Evolutionary conservation across 2,797 vertebrate species (phyloP).

Genomic region (Emydoidea blandingii): DNA sequence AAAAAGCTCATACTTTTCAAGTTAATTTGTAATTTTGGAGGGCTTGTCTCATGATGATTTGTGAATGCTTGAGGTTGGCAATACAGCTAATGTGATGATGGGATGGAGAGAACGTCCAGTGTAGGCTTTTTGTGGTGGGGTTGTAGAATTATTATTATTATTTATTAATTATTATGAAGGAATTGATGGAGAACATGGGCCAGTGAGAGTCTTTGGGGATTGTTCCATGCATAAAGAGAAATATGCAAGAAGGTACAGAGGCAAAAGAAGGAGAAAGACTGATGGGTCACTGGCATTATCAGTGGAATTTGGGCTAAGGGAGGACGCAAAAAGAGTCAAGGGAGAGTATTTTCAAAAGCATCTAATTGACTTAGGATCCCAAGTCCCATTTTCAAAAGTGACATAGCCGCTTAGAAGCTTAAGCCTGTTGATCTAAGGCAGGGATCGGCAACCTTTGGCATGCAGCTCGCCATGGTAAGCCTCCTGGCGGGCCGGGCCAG

Average conservation of each 20-base stretch:
- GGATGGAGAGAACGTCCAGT: not conserved
- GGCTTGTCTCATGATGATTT: not conserved
- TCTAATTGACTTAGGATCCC: not conserved
- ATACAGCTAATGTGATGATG: not conserved
- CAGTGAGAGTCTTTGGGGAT: not conserved
- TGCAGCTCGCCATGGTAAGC: too few species aligned
- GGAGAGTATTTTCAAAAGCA: not conserved
- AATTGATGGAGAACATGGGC: not conserved
- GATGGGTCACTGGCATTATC: accelerated
- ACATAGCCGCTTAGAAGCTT: not conserved
- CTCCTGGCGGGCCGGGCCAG: too few species aligned
- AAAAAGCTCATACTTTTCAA: not conserved
- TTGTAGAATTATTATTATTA: not conserved
- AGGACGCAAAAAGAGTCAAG: not conserved
- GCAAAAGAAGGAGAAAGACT: not conserved
- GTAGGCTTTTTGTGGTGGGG: not conserved
- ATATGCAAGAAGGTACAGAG: not conserved
- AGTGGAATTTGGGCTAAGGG: not conserved
- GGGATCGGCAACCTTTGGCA: too few species aligned
- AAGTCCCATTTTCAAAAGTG: not conserved
- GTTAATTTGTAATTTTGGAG: not conserved
- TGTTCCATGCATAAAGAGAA: not conserved
- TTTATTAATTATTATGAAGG: not conserved
- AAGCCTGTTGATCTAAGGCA: not conserved
- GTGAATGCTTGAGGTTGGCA: not conserved